phyloP scores from a whole-genome alignment of 2,888 invertebrate genomes.

The Stictocephala bisonia region DNA sequence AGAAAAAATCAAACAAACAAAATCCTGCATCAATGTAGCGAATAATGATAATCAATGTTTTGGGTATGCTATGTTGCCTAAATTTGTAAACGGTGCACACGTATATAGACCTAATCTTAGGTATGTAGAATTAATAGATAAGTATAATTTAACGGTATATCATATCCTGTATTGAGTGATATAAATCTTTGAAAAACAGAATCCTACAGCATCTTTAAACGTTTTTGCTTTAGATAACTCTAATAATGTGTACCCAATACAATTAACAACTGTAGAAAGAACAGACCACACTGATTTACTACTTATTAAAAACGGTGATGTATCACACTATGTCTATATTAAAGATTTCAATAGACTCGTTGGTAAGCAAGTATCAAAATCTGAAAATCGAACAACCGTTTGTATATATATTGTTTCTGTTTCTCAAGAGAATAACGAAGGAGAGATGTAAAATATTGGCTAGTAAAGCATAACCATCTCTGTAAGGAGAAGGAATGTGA shows the following conservation, averaged over 20 bases:
- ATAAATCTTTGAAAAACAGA: not conserved
- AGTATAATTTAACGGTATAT: not conserved
- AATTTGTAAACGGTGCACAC: conserved; percentile 56
- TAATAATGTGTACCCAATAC: not conserved
- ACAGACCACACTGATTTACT: conserved; percentile 7
- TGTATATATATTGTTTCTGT: no score
- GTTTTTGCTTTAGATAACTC: not conserved
- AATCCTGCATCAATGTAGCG: conserved; percentile 8
- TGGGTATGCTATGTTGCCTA: conserved; percentile 19
- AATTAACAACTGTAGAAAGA: not conserved
- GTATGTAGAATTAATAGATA: not conserved
- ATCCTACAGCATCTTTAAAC: not conserved
- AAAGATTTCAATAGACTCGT: not conserved
- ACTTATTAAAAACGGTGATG: not conserved
- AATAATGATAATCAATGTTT: conserved; percentile 3
- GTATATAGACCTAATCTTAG: conserved; percentile 39
- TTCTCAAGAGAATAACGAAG: no score
- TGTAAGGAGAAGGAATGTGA: no score
- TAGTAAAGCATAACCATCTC: no score
- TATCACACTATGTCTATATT: not conserved
- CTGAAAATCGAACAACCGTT: not conserved
- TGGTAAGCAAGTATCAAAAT: not conserved
- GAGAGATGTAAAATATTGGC: no score
- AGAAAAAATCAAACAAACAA: not conserved
- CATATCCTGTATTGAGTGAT: not conserved